Evolutionary conservation across 2,797 vertebrate genomes (phyloP).

Genomic region (Clarias fuscus): DNA sequence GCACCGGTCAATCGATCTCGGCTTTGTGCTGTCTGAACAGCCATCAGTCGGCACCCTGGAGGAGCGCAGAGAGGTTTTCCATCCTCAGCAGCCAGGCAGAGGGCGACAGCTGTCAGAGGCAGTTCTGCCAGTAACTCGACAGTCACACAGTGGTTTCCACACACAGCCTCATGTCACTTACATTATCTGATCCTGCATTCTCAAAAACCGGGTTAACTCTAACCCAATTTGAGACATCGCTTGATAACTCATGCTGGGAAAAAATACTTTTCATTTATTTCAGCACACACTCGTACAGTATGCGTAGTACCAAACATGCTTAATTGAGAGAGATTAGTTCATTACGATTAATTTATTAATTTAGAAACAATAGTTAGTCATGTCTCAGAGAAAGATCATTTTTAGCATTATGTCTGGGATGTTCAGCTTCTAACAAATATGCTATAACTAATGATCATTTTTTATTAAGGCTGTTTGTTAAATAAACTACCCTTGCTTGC

Average conservation of each 20-base stretch:
- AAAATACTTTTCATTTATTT: not conserved
- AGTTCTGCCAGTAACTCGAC: conserved; percentile 23
- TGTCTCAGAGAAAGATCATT: not conserved
- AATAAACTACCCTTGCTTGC: not conserved
- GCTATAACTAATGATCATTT: not conserved
- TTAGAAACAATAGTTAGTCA: not conserved
- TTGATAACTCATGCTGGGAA: not conserved
- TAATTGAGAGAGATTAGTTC: not conserved
- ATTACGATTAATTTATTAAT: not conserved
- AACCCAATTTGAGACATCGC: not conserved
- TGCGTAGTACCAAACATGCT: not conserved
- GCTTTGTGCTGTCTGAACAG: conserved; percentile 30
- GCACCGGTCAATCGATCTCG: conserved; percentile 44
- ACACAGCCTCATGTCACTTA: conserved; percentile 18
- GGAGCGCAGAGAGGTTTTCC: conserved; percentile 40
- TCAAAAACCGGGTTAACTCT: not conserved
- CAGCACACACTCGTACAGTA: not conserved
- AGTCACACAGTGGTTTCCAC: conserved; percentile 27
- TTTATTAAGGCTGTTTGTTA: not conserved
- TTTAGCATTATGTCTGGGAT: not conserved
- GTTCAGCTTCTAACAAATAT: not conserved
- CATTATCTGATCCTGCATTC: conserved; percentile 18
- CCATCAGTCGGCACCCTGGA: conserved; percentile 39
- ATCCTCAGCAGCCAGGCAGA: conserved; percentile 39
- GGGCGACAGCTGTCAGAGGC: conserved; percentile 53